phyloP scores from a whole-genome alignment of 2,797 vertebrate species.

The Aselliscus stoliczkanus region DNA sequence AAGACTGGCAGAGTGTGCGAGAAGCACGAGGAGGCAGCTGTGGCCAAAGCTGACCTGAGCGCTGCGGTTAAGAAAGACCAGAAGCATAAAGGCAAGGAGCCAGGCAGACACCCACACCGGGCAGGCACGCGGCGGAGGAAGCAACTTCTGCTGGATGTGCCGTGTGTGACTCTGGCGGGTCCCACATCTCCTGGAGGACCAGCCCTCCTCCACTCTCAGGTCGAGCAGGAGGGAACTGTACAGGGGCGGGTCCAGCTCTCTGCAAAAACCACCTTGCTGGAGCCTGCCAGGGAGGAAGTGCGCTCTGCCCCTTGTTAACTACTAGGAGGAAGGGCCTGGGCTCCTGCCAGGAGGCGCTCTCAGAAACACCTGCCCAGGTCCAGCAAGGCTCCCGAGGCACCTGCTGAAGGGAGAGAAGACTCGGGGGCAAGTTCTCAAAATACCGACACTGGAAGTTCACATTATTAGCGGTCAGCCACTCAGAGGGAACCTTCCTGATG shows the following conservation, averaged over 20 bases:
- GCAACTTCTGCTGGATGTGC: not conserved
- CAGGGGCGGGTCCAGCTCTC: not conserved
- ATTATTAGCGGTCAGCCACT: not conserved
- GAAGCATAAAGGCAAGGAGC: not conserved
- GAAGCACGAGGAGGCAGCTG: not conserved
- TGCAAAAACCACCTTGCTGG: not conserved
- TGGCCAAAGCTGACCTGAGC: not conserved
- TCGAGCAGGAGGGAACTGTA: not conserved
- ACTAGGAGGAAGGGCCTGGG: not conserved
- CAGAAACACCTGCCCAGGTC: not conserved
- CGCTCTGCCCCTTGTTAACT: not conserved
- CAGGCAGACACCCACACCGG: not conserved
- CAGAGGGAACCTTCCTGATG: not conserved
- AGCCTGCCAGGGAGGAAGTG: not conserved
- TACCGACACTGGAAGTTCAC: not conserved
- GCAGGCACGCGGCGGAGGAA: accelerated
- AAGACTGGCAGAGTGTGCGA: not conserved
- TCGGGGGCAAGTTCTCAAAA: not conserved
- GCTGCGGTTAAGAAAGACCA: not conserved
- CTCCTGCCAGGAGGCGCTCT: not conserved
- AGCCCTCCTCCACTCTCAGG: not conserved
- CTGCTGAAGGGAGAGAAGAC: not conserved
- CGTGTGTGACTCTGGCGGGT: not conserved
- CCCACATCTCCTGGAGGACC: not conserved
- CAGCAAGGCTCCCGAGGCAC: not conserved